Evolutionary conservation across 2,888 invertebrate genomes (phyloP).

Genomic region (Cotesia congregata): DNA sequence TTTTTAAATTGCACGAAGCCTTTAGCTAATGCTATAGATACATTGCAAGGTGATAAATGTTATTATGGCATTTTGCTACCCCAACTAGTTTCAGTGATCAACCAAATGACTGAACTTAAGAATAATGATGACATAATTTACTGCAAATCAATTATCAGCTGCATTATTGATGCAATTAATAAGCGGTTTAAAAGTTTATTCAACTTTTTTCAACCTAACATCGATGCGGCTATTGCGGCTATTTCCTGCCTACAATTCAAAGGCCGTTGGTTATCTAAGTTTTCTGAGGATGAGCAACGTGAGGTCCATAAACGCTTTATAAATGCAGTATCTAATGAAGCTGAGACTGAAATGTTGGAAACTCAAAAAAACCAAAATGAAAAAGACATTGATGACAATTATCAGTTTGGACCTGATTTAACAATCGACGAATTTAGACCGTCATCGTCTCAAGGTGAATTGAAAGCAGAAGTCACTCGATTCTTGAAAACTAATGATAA

Average conservation of each 20-base stretch:
- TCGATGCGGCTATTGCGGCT: slow-evolving; percentile 31
- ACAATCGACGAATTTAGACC: slow-evolving; percentile 21
- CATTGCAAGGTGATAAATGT: no score
- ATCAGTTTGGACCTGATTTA: slow-evolving; percentile 19
- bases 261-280: slow-evolving; percentile 32
- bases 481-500: slow-evolving; percentile 11
- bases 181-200: slow-evolving; percentile 24
- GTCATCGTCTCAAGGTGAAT: slow-evolving; percentile 1
- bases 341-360: not conserved
- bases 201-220: slow-evolving; percentile 2
- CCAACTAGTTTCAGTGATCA: no score
- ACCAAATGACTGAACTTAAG: no score
- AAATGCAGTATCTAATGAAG: not conserved
- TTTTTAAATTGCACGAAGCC: no score
- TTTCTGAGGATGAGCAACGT: slow-evolving; percentile 18
- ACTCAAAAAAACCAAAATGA: not conserved
- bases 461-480: slow-evolving; percentile 15
- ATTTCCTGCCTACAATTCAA: slow-evolving; percentile 34
- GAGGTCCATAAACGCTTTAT: slow-evolving; percentile 22
- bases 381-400: slow-evolving; percentile 10
- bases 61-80: no score
- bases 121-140: not conserved
- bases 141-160: slow-evolving; percentile 26
- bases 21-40: no score
- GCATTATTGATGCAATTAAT: slow-evolving; percentile 18